Evolutionary conservation across 1,140 invertebrate species (phyloP).

Genomic region (Cotesia typhae): DNA sequence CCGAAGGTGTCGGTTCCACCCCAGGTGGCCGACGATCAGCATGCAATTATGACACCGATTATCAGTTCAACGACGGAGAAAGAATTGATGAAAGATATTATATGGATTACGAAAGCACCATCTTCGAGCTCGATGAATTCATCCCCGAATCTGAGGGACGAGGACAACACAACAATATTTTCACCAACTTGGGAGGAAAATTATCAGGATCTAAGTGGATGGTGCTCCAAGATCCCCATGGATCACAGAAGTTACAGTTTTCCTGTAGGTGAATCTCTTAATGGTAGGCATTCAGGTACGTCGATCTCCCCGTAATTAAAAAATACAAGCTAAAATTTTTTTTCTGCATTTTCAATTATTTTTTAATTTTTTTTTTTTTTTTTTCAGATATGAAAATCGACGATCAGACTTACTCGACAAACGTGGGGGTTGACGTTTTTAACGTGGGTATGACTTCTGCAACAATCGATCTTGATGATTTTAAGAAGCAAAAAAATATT

Average conservation of each 20-base stretch:
- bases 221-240: slow-evolving; percentile 55
- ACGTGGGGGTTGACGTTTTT: slow-evolving; percentile 18
- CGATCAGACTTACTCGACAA: slow-evolving; percentile 46
- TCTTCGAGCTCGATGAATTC: slow-evolving; percentile 36
- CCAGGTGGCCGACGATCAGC: slow-evolving; percentile 21
- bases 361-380: slow-evolving; percentile 18
- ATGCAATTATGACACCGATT: slow-evolving; percentile 41
- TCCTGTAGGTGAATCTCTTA: slow-evolving; percentile 61
- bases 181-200: slow-evolving; percentile 58
- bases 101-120: no score
- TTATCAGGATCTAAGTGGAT: slow-evolving; percentile 61
- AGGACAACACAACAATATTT: slow-evolving; percentile 36
- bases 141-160: slow-evolving; percentile 26
- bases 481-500: neutral
- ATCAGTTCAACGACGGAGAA: slow-evolving; percentile 49
- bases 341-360: neutral
- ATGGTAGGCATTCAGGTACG: slow-evolving; percentile 55
- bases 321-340: neutral
- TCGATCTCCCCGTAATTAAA: neutral
- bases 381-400: slow-evolving; percentile 52
- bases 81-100: slow-evolving; percentile 44
- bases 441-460: slow-evolving; percentile 39
- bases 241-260: slow-evolving; percentile 53
- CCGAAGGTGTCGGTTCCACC: slow-evolving; percentile 41
- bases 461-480: slow-evolving; percentile 36